Evolutionary conservation across 1,140 invertebrate species (phyloP).

Genomic region (Goniozus legneri): DNA sequence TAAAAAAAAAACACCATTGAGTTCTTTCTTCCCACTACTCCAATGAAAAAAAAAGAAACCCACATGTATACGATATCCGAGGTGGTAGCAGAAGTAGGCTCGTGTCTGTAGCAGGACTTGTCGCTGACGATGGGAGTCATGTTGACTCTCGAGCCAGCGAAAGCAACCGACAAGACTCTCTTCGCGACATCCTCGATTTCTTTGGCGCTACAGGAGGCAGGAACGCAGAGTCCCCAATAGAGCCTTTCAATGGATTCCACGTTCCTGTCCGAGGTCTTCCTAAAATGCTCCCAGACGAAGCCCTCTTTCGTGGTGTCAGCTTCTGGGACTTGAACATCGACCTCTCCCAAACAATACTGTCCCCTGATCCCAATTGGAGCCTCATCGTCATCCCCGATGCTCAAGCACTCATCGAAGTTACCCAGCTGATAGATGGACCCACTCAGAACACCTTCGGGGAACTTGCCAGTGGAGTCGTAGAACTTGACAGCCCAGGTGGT

Average conservation of each 20-base stretch:
- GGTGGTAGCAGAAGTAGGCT: slow-evolving; percentile 42
- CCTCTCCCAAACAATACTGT: slow-evolving; percentile 62
- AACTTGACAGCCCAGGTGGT: slow-evolving; percentile 60
- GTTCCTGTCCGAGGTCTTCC: slow-evolving; percentile 14
- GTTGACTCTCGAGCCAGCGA: slow-evolving; percentile 45
- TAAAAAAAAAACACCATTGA: neutral
- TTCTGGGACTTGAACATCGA: slow-evolving; percentile 42
- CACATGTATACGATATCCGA: slow-evolving; percentile 60
- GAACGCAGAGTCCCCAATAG: slow-evolving; percentile 64
- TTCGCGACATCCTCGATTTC: slow-evolving; percentile 56
- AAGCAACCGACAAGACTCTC: slow-evolving; percentile 52
- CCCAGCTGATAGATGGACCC: slow-evolving; percentile 64
- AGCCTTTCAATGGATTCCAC: slow-evolving; percentile 50
- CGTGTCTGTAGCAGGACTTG: slow-evolving; percentile 53
- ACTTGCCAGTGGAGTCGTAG: slow-evolving; percentile 65
- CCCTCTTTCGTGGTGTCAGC: slow-evolving; percentile 12
- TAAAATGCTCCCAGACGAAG: slow-evolving; percentile 35
- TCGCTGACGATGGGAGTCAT: slow-evolving; percentile 48
- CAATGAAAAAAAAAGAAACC: slow-evolving; percentile 29
- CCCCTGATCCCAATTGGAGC: slow-evolving; percentile 43
- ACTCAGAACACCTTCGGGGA: slow-evolving; percentile 60
- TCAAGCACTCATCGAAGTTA: slow-evolving; percentile 67
- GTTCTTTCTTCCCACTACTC: no score
- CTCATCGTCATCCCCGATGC: slow-evolving; percentile 33
- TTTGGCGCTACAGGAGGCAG: slow-evolving; percentile 54